Evolutionary conservation across 1,140 invertebrate species (phyloP).

Genomic region (Megathymus violae): DNA sequence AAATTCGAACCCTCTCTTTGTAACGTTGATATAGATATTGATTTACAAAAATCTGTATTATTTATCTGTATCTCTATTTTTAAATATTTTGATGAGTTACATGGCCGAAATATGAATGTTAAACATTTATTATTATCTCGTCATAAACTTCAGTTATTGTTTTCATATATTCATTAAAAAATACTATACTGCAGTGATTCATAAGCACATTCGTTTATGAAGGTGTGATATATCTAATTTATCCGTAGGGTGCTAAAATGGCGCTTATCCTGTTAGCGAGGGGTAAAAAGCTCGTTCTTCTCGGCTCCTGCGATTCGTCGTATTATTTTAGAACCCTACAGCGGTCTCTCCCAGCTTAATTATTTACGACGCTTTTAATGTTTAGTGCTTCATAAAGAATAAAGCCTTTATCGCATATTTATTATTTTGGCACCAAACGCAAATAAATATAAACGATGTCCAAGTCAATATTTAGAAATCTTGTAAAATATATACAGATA

Average conservation of each 20-base stretch:
- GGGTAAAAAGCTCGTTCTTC: conserved; percentile 54
- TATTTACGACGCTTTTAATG: conserved; percentile 39
- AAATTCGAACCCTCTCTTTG: too few species aligned
- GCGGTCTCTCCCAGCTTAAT: conserved; percentile 18
- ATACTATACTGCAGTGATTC: conserved; percentile 2
- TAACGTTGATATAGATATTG: too few species aligned
- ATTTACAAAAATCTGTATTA: too few species aligned
- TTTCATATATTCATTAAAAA: too few species aligned
- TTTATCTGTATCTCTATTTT: too few species aligned
- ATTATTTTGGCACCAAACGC: neutral
- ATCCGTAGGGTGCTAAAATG: conserved; percentile 23
- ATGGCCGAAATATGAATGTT: too few species aligned
- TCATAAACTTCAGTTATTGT: too few species aligned
- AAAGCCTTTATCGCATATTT: conserved; percentile 28
- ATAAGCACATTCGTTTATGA: conserved; percentile 10
- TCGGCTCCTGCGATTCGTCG: conserved; percentile 40
- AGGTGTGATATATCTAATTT: conserved; percentile 30
- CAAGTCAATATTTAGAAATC: too few species aligned
- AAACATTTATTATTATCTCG: too few species aligned
- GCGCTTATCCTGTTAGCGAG: conserved; percentile 35
- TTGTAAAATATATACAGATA: too few species aligned
- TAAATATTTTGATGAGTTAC: too few species aligned
- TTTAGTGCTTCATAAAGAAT: conserved; percentile 38
- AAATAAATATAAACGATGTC: neutral
- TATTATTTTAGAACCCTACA: conserved; percentile 35